Evolutionary conservation across 37 sponge, comb jelly and placozoan species (phyloP), one percentile per base, ranked within the genome.

Genomic region (Hormiphora californensis): DNA sequence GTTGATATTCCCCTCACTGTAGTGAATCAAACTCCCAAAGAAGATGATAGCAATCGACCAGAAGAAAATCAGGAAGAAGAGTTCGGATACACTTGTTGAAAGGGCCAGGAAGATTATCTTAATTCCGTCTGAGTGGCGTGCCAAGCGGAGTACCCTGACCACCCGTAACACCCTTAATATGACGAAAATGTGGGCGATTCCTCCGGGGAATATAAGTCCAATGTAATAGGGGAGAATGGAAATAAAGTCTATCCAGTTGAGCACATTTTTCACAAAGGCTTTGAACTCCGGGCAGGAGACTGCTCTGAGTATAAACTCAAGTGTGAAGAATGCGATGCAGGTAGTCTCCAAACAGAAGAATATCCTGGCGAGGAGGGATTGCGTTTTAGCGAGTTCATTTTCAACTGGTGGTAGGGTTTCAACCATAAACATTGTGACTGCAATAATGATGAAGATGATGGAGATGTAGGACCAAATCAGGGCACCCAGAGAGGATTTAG

Each of bases 1-100:
- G 81, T 73, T 73, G 25, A 8, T 17, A 12, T 19, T 15, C 38
- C 81, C 81, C 46, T 73, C 81, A 43, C 27, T 28, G 44, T 73
- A 73, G 44, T 73, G 81, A 19, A 73, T 73, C 28, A 73, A 36
- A 36, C 81, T 73, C 23, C 81, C 81, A 46, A 73, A 73, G 38
- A 73, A 73, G 35, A 73, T 73, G 81, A 73, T 73, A 28, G 81
- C 81, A 21, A 73, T 73, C 44, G 44, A 40, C 81, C 81, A 73
- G 81, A 73, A 73, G 81, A 73, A 73, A 73, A 73, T 33, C 4
- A 73, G 81, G 44, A 73, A 73, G 81, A 73, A 73, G 46, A 73
- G 81, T 40, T 73, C 81, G 38, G 46, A 43, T 8, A 73, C 46
- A 46, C 81, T 73, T 11, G 81, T 73, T 7, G 81, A 73, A 21